Conservation (phyloP, 2,113 vertebrate genomes). For the Ammodramus savannarum region DNA sequence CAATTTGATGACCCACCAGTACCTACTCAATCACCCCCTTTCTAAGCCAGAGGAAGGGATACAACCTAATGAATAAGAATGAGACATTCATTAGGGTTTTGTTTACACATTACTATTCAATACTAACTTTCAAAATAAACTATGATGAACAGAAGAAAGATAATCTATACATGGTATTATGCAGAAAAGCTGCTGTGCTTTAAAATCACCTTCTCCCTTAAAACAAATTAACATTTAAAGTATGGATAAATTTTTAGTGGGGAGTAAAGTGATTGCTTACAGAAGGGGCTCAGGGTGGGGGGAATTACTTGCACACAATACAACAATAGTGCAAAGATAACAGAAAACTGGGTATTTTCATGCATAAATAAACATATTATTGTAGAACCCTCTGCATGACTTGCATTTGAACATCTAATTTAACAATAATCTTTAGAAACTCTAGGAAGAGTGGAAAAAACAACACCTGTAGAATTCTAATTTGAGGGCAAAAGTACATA, state of each 20-base stretch:
- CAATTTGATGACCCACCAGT: neutral
- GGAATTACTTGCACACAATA: constrained; percentile 13
- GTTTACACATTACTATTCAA: constrained; percentile 58
- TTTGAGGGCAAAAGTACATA: neutral
- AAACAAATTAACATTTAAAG: constrained; percentile 44
- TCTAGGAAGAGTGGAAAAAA: neutral
- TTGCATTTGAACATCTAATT: constrained; percentile 35
- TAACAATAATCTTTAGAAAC: constrained; percentile 31
- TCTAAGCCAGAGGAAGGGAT: neutral
- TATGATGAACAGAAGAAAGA: constrained; percentile 24
- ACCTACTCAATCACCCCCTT: neutral
- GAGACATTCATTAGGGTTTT: constrained; percentile 31
- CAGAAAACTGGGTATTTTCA: constrained; percentile 44
- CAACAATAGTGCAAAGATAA: constrained; percentile 41
- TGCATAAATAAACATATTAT: constrained; percentile 63
- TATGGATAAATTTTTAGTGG: neutral
- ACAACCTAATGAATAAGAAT: constrained; percentile 34
- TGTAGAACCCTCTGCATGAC: constrained; percentile 23
- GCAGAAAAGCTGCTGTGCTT: constrained; percentile 11
- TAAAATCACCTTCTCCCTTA: constrained; percentile 23
- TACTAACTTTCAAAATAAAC: constrained; percentile 20
- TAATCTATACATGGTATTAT: neutral
- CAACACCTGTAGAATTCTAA: constrained; percentile 20
- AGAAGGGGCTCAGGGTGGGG: neutral
- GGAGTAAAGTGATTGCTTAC: constrained; percentile 10